Base-by-base conservation (phyloP, 2,888 invertebrate genomes). In the Scaptomyza caliginosa region DNA sequence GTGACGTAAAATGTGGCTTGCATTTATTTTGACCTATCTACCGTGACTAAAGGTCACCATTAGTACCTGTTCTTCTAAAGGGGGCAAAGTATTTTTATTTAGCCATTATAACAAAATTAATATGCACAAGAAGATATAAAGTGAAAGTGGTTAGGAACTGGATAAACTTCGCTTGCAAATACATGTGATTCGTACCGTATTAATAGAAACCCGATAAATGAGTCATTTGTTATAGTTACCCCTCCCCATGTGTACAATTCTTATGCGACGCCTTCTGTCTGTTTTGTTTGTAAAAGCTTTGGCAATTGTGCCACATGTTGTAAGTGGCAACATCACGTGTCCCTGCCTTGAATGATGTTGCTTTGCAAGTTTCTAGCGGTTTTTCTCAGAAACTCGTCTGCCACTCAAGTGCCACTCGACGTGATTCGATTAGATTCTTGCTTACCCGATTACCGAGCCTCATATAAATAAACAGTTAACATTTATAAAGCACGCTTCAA, bases 1-100 rank as follows among this genome's bases (percentile, higher is more conserved):
- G 38, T 60, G 52, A 58, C 62, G 60, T 72, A 36, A 56, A 39
- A 56, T 13, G 8, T 46, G 57, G 28, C 40, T 10, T 49, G 63
- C 39, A 50, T 26, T 46, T 38, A 54, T 58, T 76, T 65, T 78
- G 82, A 78, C 76, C 54, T 73, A 73, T 49, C 39, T 32, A 24
- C 24, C 19, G 54, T 3, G 5, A 39, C 28, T 76, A 74, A 79
- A 79, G 78, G 83, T 79, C 78, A 63, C 60, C 43, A 58, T 40
- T 49, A n/a, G 2, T 17, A 43, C 39, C 19, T 23, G 32, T 36
- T 11, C 10, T 19, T 49, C 13, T 30, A 23, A 11, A 11, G 11
- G 11, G 10, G 30, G 16, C 16, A 23, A n/a, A n/a, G n/a, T n/a
- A 36, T 17, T 42, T n/a, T 39, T 50, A 39, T 48, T 45, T 45